Evolutionary conservation across 2,113 vertebrate genomes (phyloP), one percentile per base, ranked within the genome.

Genomic region (Tenebrosternarchus preto): DNA sequence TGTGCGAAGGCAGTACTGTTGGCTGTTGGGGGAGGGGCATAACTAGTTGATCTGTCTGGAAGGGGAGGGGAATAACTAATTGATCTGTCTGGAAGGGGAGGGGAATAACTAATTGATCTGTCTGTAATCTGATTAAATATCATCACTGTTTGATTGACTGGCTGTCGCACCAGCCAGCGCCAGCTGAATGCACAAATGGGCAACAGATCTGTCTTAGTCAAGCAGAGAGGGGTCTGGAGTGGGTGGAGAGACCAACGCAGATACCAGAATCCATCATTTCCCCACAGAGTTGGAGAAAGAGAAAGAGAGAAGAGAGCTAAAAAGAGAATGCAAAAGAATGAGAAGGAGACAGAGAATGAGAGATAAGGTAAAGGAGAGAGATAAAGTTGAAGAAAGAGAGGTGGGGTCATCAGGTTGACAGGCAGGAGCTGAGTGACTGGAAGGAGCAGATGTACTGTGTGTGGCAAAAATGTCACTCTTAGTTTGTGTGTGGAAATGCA

Each of bases 61-160:
- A n/a, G n/a, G n/a, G n/a, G n/a, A 59, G n/a, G n/a, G n/a, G n/a
- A n/a, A n/a, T n/a, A n/a, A n/a, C n/a, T n/a, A n/a, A n/a, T n/a
- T n/a, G n/a, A n/a, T n/a, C n/a, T n/a, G n/a, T n/a, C n/a, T n/a
- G n/a, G n/a, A n/a, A n/a, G n/a, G n/a, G n/a, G n/a, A 59, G 24
- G 72, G 80, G 85, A 84, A 89, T 88, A 90, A 91, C 84, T 88
- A 91, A 93, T 91, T 91, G 89, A 91, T 89, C 82, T 88, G 90
- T 90, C 89, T 70, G 77, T 72, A 70, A 82, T 89, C 88, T 83
- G 90, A 90, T 93, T 90, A 88, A 90, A 89, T 89, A 88, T 89
- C 88, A 90, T 92, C 90, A 84, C 68, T 2, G 22, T 33, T 84
- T 91, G 93, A 93, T 89, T 91, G 91, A 92, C 89, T 90, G 89